Evolutionary conservation across 2,888 invertebrate genomes (phyloP).

Genomic region (Troides helena): DNA sequence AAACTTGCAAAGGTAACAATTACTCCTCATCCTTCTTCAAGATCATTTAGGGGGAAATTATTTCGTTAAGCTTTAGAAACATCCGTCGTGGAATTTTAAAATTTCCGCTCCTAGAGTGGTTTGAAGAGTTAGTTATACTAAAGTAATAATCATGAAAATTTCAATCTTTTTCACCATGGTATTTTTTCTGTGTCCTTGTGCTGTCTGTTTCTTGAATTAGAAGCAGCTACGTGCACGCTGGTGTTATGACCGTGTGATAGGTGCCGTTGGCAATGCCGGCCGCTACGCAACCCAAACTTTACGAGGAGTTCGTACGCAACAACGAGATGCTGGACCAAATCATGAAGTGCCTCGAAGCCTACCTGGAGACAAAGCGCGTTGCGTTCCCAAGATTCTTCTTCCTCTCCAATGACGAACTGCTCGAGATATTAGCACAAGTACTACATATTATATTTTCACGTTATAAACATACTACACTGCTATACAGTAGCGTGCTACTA

Average conservation of each 20-base stretch:
- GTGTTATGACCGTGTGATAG: slow-evolving; percentile 48
- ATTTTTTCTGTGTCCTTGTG: too few relatives aligned
- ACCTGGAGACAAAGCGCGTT: slow-evolving; percentile 92
- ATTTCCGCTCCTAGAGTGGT: too few relatives aligned
- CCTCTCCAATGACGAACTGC: slow-evolving; percentile 92
- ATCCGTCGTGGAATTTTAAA: too few relatives aligned
- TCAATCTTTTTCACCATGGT: too few relatives aligned
- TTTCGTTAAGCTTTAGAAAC: neutral
- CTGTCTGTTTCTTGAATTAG: too few relatives aligned
- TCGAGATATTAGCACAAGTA: slow-evolving; percentile 93
- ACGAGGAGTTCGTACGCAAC: slow-evolving; percentile 85
- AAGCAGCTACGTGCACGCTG: neutral
- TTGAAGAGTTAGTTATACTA: too few relatives aligned
- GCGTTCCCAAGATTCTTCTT: slow-evolving; percentile 95
- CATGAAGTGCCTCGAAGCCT: slow-evolving; percentile 93
- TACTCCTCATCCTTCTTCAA: too few relatives aligned
- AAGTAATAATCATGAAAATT: too few relatives aligned
- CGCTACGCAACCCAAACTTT: slow-evolving; percentile 85
- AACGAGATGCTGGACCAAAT: slow-evolving; percentile 92
- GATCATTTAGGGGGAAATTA: neutral
- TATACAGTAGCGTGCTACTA: neutral
- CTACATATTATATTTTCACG: neutral
- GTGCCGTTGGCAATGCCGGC: slow-evolving; percentile 90
- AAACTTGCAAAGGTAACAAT: slow-evolving; percentile 84
- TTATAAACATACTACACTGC: neutral